These are phyloP conservation scores for Pipra filicauda DNA, from an alignment of 2,113 vertebrate species.

Conservation along the genomic window DNA sequence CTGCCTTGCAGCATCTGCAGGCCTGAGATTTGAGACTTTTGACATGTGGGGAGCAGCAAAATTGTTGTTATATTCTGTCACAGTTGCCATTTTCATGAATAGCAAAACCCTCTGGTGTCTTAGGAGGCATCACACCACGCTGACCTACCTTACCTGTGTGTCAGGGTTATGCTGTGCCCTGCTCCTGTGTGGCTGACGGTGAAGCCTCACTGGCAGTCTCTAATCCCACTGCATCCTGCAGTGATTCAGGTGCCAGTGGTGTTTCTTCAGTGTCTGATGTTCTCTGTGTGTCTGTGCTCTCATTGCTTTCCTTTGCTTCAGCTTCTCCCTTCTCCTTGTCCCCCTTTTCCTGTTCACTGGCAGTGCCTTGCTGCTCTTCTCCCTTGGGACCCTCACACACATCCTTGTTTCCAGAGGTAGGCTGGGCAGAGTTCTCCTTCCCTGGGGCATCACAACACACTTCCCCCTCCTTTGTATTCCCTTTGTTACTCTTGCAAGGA, in stretches of 20 bases:
- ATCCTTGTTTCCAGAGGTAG: background rate
- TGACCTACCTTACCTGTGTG: constrained; percentile 44
- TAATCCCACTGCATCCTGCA: background rate
- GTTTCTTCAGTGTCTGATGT: background rate
- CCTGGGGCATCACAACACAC: background rate
- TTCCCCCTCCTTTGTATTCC: background rate
- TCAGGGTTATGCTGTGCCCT: background rate
- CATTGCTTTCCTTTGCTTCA: background rate
- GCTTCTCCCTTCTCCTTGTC: background rate
- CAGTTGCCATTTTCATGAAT: background rate
- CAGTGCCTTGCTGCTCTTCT: background rate
- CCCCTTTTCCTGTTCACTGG: background rate
- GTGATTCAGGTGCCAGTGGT: background rate
- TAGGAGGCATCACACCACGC: background rate
- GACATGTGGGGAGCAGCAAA: background rate
- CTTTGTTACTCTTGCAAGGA: background rate
- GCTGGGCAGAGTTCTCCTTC: background rate
- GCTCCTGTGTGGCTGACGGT: background rate
- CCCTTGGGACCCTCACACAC: background rate
- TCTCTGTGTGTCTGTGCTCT: background rate
- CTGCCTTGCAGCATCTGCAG: background rate
- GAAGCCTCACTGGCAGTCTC: constrained; percentile 5
- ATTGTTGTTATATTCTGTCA: background rate
- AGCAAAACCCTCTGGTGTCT: background rate
- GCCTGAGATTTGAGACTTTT: background rate